Evolutionary conservation across 2,888 invertebrate species (phyloP).

Genomic region (Frankliniella fusca): DNA sequence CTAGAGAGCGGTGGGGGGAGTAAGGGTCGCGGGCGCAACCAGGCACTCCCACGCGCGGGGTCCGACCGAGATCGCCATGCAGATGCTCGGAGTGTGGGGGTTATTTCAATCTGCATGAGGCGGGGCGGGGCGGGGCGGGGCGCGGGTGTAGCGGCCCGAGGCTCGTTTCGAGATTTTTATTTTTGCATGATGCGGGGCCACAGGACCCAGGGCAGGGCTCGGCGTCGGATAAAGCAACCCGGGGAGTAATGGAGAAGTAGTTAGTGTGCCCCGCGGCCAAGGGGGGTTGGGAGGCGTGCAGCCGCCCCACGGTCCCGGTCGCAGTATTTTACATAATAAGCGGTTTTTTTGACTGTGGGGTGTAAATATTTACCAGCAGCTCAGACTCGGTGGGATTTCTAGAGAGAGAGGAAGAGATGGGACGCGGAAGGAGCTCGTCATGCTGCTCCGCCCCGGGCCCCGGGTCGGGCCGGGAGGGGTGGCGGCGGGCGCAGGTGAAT

Average conservation of each 20-base stretch:
- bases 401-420: too few species aligned
- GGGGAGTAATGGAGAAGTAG: neutral
- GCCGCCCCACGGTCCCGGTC: too few species aligned
- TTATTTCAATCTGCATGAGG: conserved; percentile 24
- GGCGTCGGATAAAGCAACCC: neutral
- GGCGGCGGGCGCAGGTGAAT: too few species aligned
- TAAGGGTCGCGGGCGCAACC: neutral
- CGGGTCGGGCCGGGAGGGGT: too few species aligned
- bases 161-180: conserved; percentile 1
- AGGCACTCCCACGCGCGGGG: neutral
- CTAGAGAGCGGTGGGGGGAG: neutral
- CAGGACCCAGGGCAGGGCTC: neutral
- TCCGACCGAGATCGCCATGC: neutral
- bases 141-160: neutral
- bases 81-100: neutral
- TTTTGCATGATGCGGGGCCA: conserved; percentile 10
- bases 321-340: too few species aligned
- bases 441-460: too few species aligned
- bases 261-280: neutral
- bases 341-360: too few species aligned
- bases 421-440: too few species aligned
- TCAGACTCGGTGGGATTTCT: too few species aligned
- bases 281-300: too few species aligned
- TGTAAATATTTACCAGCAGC: too few species aligned
- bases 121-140: neutral